Evolutionary conservation across 2,113 vertebrate species (phyloP).

Genomic region (Eudyptes chrysolophus): DNA sequence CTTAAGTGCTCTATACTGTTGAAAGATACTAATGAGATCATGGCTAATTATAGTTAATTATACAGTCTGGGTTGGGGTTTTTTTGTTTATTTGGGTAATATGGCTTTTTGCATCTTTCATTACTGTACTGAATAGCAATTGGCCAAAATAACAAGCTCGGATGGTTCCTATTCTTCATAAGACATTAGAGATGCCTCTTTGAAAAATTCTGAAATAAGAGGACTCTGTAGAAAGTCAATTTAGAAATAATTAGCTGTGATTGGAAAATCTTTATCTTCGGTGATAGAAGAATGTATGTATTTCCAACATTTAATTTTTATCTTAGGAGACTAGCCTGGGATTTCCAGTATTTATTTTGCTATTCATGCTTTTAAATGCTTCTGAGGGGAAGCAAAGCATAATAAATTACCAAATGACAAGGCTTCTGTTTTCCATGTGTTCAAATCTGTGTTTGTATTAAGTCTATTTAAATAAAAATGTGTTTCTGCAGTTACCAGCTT

Average conservation of each 20-base stretch:
- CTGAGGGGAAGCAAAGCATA: not conserved
- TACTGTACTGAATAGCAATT: not conserved
- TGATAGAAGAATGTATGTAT: not conserved
- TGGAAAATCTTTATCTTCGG: not conserved
- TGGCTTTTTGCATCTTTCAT: not conserved
- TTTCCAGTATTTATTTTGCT: not conserved
- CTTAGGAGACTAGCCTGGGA: not conserved
- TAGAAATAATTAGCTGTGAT: not conserved
- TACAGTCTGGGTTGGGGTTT: not conserved
- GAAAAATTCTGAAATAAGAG: not conserved
- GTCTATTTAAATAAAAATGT: not conserved
- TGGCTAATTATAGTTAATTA: not conserved
- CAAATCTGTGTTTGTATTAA: not conserved
- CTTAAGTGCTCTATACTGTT: not conserved
- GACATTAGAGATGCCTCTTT: not conserved
- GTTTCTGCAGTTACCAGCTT: not conserved
- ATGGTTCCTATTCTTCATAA: not conserved
- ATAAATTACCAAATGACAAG: constrained; percentile 4
- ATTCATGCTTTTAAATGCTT: constrained; percentile 4
- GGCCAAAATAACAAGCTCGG: not conserved
- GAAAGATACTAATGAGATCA: not conserved
- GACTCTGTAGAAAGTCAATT: not conserved
- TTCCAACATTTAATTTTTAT: not conserved
- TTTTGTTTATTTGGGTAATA: not conserved
- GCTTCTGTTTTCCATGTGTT: not conserved